Evolutionary conservation across 2,113 vertebrate genomes (phyloP).

Genomic region (Pungitius pungitius): DNA sequence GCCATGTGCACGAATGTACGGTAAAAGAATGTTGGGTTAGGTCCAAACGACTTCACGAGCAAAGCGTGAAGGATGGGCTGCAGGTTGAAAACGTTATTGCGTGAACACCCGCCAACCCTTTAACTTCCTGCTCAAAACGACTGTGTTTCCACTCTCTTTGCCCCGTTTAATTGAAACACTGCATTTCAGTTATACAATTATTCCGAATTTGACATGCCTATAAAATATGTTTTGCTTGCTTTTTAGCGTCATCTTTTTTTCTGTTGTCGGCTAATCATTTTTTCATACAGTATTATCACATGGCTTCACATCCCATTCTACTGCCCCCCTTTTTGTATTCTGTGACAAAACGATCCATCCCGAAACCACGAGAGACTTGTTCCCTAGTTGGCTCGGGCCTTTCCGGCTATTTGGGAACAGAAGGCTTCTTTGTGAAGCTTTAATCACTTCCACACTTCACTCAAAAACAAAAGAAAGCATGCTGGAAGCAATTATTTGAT

Average conservation of each 20-base stretch:
- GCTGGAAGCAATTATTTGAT: conserved; percentile 19
- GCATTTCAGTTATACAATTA: not conserved
- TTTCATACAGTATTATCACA: not conserved
- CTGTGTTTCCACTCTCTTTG: not conserved
- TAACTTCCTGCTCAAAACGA: not conserved
- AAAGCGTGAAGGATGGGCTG: not conserved
- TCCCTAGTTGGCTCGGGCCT: conserved; percentile 22
- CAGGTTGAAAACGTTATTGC: not conserved
- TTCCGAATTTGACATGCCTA: not conserved
- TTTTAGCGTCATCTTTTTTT: not conserved
- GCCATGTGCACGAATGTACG: not conserved
- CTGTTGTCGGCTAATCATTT: not conserved
- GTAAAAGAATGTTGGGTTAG: not conserved
- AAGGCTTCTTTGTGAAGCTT: conserved; percentile 58
- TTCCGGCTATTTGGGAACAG: conserved; percentile 53
- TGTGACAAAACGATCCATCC: conserved; percentile 22
- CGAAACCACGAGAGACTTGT: conserved; percentile 29
- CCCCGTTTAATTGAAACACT: not conserved
- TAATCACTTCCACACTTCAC: conserved; percentile 40
- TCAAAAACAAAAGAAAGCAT: conserved; percentile 43
- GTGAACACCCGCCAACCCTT: conserved; percentile 5
- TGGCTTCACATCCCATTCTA: not conserved
- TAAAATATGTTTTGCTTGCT: not conserved
- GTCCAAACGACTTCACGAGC: conserved; percentile 1
- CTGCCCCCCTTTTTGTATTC: conserved; percentile 12